Percentiles rank a stretch among this genome's conserved stretches.
phyloP scores from a whole-genome alignment of 2,888 invertebrate species.

The Nesidiocoris tenuis region DNA sequence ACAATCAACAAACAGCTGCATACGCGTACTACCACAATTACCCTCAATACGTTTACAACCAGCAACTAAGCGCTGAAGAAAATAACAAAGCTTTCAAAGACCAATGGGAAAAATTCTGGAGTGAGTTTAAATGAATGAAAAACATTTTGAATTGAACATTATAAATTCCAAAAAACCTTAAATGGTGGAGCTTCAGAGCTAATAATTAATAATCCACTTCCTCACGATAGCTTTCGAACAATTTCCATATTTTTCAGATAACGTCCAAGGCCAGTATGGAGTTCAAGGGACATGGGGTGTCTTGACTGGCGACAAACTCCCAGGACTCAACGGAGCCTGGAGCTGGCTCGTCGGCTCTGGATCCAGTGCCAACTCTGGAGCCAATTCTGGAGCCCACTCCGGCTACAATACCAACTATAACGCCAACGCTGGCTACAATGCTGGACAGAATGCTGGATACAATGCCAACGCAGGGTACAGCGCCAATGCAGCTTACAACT shows the following conservation, averaged over 20 bases:
- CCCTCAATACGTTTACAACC: neutral
- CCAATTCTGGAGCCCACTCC: neutral
- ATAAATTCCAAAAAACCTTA: too few relatives aligned
- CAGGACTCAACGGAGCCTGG: slow-evolving; percentile 22
- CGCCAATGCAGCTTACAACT: neutral
- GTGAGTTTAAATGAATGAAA: slow-evolving; percentile 10
- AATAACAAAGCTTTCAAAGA: neutral
- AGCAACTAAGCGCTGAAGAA: neutral
- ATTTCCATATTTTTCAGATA: too few relatives aligned
- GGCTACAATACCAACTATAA: neutral
- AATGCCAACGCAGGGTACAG: neutral
- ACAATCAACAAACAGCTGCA: neutral
- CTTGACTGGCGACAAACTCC: neutral
- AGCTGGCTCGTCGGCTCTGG: slow-evolving; percentile 6
- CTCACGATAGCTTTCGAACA: too few relatives aligned
- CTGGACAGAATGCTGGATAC: neutral
- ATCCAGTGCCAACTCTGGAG: neutral
- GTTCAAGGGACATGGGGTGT: slow-evolving; percentile 2
- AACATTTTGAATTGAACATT: too few relatives aligned
- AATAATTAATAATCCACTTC: too few relatives aligned
- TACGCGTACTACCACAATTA: neutral
- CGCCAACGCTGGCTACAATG: neutral
- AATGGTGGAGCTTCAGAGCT: too few relatives aligned
- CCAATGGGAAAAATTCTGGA: slow-evolving; percentile 27
- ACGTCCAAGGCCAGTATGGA: neutral